phyloP scores from a whole-genome alignment of 1,140 invertebrate species.

The Philopotamus ludificatus region DNA sequence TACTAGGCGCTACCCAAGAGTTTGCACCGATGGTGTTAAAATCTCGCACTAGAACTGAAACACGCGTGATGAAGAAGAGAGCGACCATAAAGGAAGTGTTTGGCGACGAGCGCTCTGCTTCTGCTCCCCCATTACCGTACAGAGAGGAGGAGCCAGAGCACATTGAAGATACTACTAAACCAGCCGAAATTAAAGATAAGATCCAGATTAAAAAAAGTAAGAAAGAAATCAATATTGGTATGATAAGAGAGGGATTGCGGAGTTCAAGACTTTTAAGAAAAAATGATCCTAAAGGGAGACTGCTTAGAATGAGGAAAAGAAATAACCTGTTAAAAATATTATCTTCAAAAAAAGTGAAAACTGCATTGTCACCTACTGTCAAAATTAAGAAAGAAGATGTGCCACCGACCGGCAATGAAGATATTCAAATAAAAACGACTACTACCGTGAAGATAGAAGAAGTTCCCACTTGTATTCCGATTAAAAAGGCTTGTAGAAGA shows the following conservation, averaged over 20 bases:
- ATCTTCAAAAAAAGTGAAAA: conserved; percentile 49
- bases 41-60: conserved; percentile 73
- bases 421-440: conserved; percentile 8
- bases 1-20: conserved; percentile 57
- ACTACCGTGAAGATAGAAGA: not conserved
- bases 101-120: conserved; percentile 69
- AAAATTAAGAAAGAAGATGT: conserved; percentile 29
- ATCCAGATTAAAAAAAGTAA: conserved; percentile 27
- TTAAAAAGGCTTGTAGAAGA: conserved; percentile 49
- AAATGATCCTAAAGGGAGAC: conserved; percentile 59
- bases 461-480: conserved; percentile 8
- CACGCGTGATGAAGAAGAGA: conserved; percentile 70
- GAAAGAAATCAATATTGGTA: conserved; percentile 43
- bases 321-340: conserved; percentile 59
- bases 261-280: conserved; percentile 60
- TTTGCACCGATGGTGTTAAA: conserved; percentile 72
- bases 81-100: conserved; percentile 79
- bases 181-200: conserved; percentile 42
- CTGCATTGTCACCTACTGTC: conserved; percentile 1
- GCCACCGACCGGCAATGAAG: conserved; percentile 26
- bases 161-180: conserved; percentile 42
- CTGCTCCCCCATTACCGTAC: conserved; percentile 58
- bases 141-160: conserved; percentile 34
- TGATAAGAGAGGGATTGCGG: conserved; percentile 58
- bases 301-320: conserved; percentile 56